Conservation (phyloP, 30 jellyfish, hydroid and myxozoan genomes). For the Turritopsis rubra region DNA sequence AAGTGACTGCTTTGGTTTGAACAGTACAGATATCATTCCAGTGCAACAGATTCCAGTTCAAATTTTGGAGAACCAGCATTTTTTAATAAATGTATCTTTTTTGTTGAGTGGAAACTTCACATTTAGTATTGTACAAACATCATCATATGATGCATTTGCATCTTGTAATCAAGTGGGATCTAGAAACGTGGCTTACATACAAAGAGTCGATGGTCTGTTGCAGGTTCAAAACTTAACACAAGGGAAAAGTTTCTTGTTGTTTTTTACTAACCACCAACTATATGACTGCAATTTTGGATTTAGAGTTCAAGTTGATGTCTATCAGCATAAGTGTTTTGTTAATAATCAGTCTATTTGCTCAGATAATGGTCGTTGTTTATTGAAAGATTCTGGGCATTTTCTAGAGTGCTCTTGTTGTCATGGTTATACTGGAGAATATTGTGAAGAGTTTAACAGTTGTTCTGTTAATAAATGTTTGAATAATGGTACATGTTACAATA, state of each 20-base stretch:
- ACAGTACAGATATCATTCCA: background rate
- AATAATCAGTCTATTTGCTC: slow-evolving; percentile 16
- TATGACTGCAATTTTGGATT: slow-evolving; percentile 23
- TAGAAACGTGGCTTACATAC: background rate
- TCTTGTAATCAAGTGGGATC: background rate
- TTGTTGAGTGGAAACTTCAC: background rate
- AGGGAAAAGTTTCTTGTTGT: slow-evolving; percentile 15
- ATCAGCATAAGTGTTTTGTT: background rate
- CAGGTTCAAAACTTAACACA: background rate
- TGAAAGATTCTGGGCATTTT: slow-evolving; percentile 7
- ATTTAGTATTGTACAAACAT: background rate
- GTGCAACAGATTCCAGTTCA: slow-evolving; percentile 17
- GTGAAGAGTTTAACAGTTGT: slow-evolving; percentile 61
- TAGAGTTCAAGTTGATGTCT: slow-evolving; percentile 16
- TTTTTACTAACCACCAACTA: background rate
- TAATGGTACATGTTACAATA: slow-evolving; percentile 66
- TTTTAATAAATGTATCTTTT: background rate
- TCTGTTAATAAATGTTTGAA: slow-evolving; percentile 53
- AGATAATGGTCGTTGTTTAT: slow-evolving; percentile 47
- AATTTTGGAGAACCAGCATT: background rate
- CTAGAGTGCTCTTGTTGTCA: slow-evolving; percentile 52
- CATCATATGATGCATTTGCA: background rate
- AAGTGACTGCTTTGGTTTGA: background rate
- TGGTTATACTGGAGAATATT: slow-evolving; percentile 43
- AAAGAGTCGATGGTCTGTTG: background rate